A percentile compares a stretch with the other conserved stretches of the same genome.
Conservation (phyloP, 2,797 vertebrate genomes). For the Mustela erminea region DNA sequence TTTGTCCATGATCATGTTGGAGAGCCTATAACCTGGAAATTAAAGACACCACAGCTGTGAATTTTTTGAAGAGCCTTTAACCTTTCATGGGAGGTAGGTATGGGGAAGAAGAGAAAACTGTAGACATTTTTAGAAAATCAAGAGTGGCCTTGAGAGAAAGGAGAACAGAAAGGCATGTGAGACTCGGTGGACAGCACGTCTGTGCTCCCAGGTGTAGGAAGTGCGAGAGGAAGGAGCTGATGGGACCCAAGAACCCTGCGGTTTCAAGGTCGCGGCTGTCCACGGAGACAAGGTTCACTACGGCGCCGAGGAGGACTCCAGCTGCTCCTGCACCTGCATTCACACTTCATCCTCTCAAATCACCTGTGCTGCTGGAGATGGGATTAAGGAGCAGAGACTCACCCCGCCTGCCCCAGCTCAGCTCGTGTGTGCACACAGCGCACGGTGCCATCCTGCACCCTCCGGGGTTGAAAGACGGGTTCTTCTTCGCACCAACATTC, state of each 20-base stretch:
- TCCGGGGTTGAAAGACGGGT: background rate
- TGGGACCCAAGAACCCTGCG: accelerated
- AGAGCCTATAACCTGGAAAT: background rate
- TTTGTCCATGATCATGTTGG: background rate
- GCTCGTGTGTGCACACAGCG: accelerated
- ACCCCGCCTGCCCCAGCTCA: accelerated
- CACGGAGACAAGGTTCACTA: accelerated
- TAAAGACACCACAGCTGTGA: background rate
- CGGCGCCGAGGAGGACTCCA: accelerated
- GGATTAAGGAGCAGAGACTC: background rate
- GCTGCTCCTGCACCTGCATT: accelerated
- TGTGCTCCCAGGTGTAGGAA: background rate
- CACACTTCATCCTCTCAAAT: accelerated
- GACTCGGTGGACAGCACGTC: background rate
- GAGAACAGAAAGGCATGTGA: accelerated
- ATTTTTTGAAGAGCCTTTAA: background rate
- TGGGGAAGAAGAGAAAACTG: background rate
- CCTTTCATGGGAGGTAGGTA: background rate
- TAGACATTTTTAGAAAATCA: background rate
- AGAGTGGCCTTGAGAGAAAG: background rate
- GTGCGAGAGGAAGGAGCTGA: too few species aligned
- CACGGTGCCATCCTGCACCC: too few species aligned
- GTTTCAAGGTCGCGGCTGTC: background rate
- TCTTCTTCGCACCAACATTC: background rate
- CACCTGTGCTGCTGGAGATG: accelerated